phyloP scores from a whole-genome alignment of 2,797 vertebrate genomes.

The Hapalemur alaotrensis region DNA sequence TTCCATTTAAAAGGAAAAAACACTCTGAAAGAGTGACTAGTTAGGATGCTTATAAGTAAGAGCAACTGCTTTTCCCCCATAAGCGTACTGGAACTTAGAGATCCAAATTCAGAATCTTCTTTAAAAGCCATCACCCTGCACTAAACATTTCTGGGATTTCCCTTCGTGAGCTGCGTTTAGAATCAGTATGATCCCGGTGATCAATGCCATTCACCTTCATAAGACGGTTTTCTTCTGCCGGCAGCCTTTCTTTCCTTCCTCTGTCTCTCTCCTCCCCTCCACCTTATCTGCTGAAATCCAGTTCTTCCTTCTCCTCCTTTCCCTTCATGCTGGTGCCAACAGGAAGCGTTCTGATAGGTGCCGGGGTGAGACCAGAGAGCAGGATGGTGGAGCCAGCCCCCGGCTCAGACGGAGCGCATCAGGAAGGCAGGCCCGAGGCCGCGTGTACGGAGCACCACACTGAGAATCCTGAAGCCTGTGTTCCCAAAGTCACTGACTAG shows the following conservation, averaged over 20 bases:
- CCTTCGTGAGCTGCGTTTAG: background rate
- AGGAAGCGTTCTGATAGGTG: background rate
- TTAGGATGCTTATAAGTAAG: background rate
- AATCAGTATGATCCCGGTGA: background rate
- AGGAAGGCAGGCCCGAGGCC: background rate
- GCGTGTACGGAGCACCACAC: fast-evolving
- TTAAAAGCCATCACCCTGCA: background rate
- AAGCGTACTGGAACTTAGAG: background rate
- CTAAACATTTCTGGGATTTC: background rate
- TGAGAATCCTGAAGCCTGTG: background rate
- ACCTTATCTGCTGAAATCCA: background rate
- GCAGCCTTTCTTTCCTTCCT: background rate
- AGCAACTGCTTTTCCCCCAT: background rate
- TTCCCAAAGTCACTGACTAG: background rate
- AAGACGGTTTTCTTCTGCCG: background rate
- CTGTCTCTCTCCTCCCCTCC: background rate
- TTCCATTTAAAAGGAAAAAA: background rate
- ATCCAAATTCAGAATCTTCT: background rate
- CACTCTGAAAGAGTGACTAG: background rate
- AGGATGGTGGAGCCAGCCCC: no score
- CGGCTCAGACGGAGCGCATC: background rate
- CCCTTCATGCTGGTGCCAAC: background rate
- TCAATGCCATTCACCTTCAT: background rate
- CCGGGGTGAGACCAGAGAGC: background rate
- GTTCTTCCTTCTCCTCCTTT: background rate